These are phyloP conservation scores for Trichomycterus rosablanca DNA, from an alignment of 2,113 vertebrate species.

Conservation along the genomic window DNA sequence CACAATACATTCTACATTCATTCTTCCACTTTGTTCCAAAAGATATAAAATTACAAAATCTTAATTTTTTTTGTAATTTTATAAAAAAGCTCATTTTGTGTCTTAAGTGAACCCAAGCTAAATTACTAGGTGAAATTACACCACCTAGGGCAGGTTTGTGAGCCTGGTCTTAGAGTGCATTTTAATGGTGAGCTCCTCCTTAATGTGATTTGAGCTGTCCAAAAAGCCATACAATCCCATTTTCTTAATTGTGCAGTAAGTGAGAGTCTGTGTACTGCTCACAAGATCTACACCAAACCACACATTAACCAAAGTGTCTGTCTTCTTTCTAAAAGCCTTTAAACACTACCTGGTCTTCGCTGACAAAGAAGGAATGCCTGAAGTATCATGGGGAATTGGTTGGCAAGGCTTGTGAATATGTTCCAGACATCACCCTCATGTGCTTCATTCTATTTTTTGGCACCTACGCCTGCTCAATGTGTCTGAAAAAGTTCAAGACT, in stretches of 20 bases:
- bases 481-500: constrained; percentile 95
- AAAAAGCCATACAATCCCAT: no score
- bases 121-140: neutral
- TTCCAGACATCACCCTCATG: constrained; percentile 94
- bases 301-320: neutral
- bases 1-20: no score
- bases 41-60: no score
- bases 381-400: constrained; percentile 79
- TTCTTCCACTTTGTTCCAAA: no score
- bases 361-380: constrained; percentile 79
- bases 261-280: no score
- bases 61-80: no score
- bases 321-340: constrained; percentile 50
- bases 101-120: neutral
- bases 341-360: constrained; percentile 77
- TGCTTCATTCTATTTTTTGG: constrained; percentile 97
- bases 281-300: neutral
- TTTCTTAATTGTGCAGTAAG: no score
- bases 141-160: neutral
- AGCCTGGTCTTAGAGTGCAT: no score
- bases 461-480: constrained; percentile 94
- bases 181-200: no score
- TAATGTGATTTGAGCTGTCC: no score
- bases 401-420: constrained; percentile 79
- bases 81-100: neutral